Percentiles rank a stretch among this genome's conserved stretches.
Evolutionary conservation across 2,113 vertebrate genomes (phyloP).

Genomic region (Amphiprion percula): DNA sequence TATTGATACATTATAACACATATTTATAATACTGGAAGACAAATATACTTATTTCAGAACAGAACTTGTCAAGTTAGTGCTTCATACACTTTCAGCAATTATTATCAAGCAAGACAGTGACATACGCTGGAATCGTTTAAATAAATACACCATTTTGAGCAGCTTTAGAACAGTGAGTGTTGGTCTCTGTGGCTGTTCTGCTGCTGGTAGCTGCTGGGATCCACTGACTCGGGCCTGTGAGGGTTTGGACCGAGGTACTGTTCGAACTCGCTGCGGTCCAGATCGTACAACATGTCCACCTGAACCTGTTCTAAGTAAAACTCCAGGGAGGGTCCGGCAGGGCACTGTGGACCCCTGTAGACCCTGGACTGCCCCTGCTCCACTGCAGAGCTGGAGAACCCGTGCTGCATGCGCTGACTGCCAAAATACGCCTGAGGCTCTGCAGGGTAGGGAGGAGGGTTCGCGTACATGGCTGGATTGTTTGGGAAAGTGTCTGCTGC

Average conservation of each 20-base stretch:
- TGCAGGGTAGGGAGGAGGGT: constrained; percentile 76
- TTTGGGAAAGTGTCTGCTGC: constrained; percentile 29
- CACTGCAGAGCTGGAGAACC: constrained; percentile 72
- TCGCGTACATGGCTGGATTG: constrained; percentile 26
- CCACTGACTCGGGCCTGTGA: constrained; percentile 78
- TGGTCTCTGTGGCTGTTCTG: constrained; percentile 70
- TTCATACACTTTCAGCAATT: constrained; percentile 8
- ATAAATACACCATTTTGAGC: constrained; percentile 64
- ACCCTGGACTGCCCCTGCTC: constrained; percentile 84
- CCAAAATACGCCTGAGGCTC: constrained; percentile 76
- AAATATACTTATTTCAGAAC: constrained; percentile 8
- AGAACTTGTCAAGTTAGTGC: constrained; percentile 2
- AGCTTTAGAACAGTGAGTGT: constrained; percentile 41
- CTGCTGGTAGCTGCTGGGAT: constrained; percentile 75
- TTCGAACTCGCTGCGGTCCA: constrained; percentile 95
- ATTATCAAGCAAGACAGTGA: background rate
- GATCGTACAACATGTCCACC: constrained; percentile 90
- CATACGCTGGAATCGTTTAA: constrained; percentile 43
- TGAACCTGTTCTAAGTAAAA: constrained; percentile 86
- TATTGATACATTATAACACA: constrained; percentile 41
- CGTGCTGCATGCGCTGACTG: constrained; percentile 59
- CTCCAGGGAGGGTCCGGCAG: constrained; percentile 75
- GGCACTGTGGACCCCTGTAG: constrained; percentile 75
- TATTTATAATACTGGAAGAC: constrained; percentile 25
- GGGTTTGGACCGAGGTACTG: constrained; percentile 90